Evolutionary conservation across 1,140 invertebrate genomes (phyloP), one percentile per base, ranked within the genome.

Genomic region (Meloidogyne exigua): DNA sequence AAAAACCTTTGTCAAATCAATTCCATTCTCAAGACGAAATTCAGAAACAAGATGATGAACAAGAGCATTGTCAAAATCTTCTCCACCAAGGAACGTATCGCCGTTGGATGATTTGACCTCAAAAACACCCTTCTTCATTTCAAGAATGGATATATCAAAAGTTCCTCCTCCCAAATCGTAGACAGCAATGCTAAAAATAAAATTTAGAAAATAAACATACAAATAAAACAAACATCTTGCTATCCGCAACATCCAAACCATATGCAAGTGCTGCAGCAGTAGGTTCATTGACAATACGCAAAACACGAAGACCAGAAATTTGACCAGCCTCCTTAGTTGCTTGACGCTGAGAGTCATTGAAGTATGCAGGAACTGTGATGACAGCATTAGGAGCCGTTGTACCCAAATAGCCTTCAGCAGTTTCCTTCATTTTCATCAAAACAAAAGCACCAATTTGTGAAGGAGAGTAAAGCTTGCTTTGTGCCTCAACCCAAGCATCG

Each of bases 91-190:
- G 89, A 98, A 95, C 88, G 95, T 98, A 87, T 99, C 95, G 84
- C 96, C 96, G 88, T 96, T 97, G 67, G 96, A 98, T 1, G 96
- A 93, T 7, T 97, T 93, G 9, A 90, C 95, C 89, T 96, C 94
- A 83, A 91, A 91, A 87, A 96, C 94, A 83, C 94, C 94, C 88
- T 95, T 93, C 87, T 95, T 94, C 88, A 96, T 95, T 77, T 93
- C 94, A 77, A 97, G 89, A 85, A 96, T 93, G 28, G 94, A 96
- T 12, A 96, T 94, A 90, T 96, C 94, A 87, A 97, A 97, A 82
- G 95, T 97, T 86, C 95, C 95, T 88, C 95, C 95, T 79, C 95
- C 95, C 80, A 98, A 90, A 90, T 97, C 95, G 88, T 95, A 97
- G 80, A 91, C 90, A 9, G 66, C 66, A 18, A 42, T 68, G 39